Evolutionary conservation across 2,113 vertebrate species (phyloP).

Genomic region (Alosa alosa): DNA sequence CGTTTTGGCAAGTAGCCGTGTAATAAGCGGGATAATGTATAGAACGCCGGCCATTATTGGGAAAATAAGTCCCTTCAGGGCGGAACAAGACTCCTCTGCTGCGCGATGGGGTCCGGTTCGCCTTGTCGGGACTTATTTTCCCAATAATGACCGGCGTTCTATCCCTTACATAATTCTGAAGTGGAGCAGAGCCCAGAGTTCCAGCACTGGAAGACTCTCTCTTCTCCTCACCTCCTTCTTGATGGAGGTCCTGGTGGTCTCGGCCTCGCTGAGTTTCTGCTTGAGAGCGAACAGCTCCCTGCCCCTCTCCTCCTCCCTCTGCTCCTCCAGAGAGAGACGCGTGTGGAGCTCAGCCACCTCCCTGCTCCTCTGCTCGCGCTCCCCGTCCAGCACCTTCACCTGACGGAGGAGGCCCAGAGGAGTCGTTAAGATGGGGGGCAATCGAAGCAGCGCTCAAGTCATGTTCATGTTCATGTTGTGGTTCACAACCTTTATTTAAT

Average conservation of each 20-base stretch:
- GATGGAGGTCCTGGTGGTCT: slow-evolving; percentile 70
- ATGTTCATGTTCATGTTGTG: background rate
- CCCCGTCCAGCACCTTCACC: slow-evolving; percentile 85
- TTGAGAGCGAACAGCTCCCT: slow-evolving; percentile 76
- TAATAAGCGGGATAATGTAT: too few species aligned
- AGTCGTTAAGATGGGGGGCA: background rate
- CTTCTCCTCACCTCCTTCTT: slow-evolving; percentile 79
- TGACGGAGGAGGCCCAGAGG: slow-evolving; percentile 47
- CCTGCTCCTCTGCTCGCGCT: slow-evolving; percentile 77
- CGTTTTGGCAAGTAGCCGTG: too few species aligned
- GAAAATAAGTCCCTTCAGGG: too few species aligned
- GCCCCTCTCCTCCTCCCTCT: slow-evolving; percentile 80
- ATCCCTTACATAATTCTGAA: too few species aligned
- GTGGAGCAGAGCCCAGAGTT: too few species aligned
- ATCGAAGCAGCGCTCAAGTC: background rate
- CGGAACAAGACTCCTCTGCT: too few species aligned
- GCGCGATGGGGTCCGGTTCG: too few species aligned
- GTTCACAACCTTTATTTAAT: background rate
- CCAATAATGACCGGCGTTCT: too few species aligned
- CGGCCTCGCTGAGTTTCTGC: slow-evolving; percentile 80
- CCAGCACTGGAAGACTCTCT: too few species aligned
- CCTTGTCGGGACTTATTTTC: too few species aligned
- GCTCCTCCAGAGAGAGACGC: slow-evolving; percentile 79
- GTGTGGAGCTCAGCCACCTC: slow-evolving; percentile 83
- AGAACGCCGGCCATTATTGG: too few species aligned